These are phyloP conservation scores for Fopius arisanus DNA, from an alignment of 1,140 invertebrate genomes.

Conservation along the genomic window DNA sequence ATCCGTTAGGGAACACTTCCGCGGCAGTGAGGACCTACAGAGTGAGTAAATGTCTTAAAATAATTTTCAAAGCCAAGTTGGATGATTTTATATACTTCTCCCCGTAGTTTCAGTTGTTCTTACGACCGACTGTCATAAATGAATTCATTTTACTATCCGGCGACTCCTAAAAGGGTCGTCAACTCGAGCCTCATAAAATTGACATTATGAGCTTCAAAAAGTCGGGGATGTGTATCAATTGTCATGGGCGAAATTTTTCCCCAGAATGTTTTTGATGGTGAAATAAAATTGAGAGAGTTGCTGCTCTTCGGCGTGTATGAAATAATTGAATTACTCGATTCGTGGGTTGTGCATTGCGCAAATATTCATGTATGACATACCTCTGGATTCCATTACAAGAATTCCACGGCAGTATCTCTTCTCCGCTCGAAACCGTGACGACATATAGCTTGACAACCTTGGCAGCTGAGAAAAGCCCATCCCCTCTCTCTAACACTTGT, in stretches of 20 bases:
- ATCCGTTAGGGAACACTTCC: constrained; percentile 45
- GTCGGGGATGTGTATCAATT: not conserved
- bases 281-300: not conserved
- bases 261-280: not conserved
- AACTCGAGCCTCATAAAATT: constrained; percentile 1
- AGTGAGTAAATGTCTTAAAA: constrained; percentile 31
- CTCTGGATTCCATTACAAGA: constrained; percentile 42
- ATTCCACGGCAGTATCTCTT: constrained; percentile 33
- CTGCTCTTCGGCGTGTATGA: not conserved
- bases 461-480: constrained; percentile 26
- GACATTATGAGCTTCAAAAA: constrained; percentile 14
- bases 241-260: not conserved
- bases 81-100: constrained; percentile 3
- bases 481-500: not conserved
- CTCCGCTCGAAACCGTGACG: constrained; percentile 8
- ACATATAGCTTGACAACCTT: constrained; percentile 26
- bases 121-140: constrained; percentile 7
- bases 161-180: constrained; percentile 16
- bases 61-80: constrained; percentile 35
- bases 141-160: constrained; percentile 31
- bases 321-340: not conserved
- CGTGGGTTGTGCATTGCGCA: not conserved
- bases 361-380: not conserved
- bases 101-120: not conserved
- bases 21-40: constrained; percentile 19